Evolutionary conservation across 2,797 vertebrate species (phyloP).

Genomic region (Betta splendens): DNA sequence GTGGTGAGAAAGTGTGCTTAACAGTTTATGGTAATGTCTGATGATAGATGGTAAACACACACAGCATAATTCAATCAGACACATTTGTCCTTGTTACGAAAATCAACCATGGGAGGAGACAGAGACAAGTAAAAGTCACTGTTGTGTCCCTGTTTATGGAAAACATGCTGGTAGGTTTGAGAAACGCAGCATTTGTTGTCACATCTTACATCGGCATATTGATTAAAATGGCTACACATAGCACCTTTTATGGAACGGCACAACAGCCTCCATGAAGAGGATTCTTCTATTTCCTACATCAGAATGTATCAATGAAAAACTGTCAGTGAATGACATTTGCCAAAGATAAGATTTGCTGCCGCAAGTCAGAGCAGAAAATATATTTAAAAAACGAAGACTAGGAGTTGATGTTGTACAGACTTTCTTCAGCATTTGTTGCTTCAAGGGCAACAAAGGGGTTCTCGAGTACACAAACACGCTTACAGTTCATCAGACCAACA

Average conservation of each 20-base stretch:
- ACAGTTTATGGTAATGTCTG: constrained; percentile 7
- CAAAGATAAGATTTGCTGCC: constrained; percentile 65
- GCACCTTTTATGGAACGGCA: constrained; percentile 52
- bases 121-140: background rate
- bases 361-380: constrained; percentile 23
- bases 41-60: background rate
- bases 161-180: constrained; percentile 10
- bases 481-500: constrained; percentile 31
- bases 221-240: constrained; percentile 40
- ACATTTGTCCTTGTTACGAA: constrained; percentile 9
- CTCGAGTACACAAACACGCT: constrained; percentile 19
- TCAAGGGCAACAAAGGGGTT: constrained; percentile 20
- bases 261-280: constrained; percentile 37
- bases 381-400: constrained; percentile 1
- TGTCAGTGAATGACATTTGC: constrained; percentile 62
- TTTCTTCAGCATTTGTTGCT: constrained; percentile 20
- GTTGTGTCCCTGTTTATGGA: background rate
- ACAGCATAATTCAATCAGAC: constrained; percentile 12
- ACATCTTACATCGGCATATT: background rate
- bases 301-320: constrained; percentile 63
- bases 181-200: background rate
- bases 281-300: constrained; percentile 39
- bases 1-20: background rate
- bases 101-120: background rate
- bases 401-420: constrained; percentile 16